Evolutionary conservation across 2,113 vertebrate genomes (phyloP).

Genomic region (Tiliqua scincoides): DNA sequence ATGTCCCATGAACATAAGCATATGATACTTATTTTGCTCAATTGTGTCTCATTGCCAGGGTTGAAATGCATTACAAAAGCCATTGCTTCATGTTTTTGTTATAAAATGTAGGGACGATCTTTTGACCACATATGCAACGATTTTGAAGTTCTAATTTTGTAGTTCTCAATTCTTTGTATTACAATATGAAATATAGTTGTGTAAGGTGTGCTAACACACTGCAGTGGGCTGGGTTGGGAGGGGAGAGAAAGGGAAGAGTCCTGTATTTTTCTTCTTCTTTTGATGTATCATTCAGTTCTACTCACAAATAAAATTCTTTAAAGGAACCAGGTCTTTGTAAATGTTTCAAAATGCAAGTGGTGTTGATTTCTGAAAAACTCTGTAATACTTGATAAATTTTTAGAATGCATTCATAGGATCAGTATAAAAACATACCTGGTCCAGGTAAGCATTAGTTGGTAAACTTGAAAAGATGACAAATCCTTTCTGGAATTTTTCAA

Average conservation of each 20-base stretch:
- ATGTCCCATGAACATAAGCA: conserved; percentile 62
- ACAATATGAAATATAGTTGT: conserved; percentile 72
- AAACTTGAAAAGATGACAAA: no score
- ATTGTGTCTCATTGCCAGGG: conserved; percentile 59
- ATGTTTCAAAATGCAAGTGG: background rate
- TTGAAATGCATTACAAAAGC: conserved; percentile 62
- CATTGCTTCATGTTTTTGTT: conserved; percentile 63
- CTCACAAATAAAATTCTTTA: conserved; percentile 88
- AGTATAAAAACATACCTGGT: background rate
- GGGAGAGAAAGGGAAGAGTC: conserved; percentile 57
- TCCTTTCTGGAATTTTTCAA: no score
- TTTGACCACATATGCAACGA: conserved; percentile 69
- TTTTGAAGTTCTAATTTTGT: conserved; percentile 78
- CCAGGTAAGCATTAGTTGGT: no score
- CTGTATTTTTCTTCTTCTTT: conserved; percentile 70
- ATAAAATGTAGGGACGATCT: conserved; percentile 52
- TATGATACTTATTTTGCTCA: conserved; percentile 51
- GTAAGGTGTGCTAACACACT: conserved; percentile 73
- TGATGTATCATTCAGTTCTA: conserved; percentile 83
- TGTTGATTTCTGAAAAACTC: no score
- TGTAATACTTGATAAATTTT: background rate
- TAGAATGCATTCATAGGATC: background rate
- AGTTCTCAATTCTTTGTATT: conserved; percentile 78
- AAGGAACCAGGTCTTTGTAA: conserved; percentile 35
- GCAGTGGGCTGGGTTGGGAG: background rate